A percentile compares a stretch with the other conserved stretches of the same genome.
These are phyloP conservation scores for Helleia helle DNA, from an alignment of 2,888 invertebrate genomes.

Conservation along the genomic window DNA sequence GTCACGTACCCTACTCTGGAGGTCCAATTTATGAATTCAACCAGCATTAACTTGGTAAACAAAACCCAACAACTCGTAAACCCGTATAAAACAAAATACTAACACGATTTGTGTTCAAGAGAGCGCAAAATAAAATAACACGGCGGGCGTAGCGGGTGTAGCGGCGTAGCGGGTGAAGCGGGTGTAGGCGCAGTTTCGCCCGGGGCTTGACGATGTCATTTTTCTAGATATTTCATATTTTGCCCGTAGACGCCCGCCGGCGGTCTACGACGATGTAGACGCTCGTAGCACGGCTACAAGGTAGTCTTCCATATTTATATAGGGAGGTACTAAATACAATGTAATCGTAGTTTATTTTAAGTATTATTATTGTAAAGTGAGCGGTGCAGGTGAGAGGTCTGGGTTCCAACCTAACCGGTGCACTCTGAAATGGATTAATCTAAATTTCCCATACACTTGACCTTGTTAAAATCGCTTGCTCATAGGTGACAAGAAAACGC, in stretches of 20 bases:
- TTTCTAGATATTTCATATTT: constrained; percentile 65
- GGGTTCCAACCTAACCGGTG: too few species aligned
- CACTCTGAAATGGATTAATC: too few species aligned
- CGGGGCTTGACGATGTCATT: constrained; percentile 54
- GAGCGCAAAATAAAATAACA: constrained; percentile 69
- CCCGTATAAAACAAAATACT: constrained; percentile 38
- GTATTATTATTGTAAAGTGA: too few species aligned
- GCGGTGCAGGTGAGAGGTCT: too few species aligned
- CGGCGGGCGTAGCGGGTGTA: constrained; percentile 44
- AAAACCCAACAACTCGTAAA: constrained; percentile 42
- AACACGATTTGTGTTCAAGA: constrained; percentile 56
- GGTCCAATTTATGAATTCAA: constrained; percentile 23
- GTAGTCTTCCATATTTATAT: constrained; percentile 26
- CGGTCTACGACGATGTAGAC: constrained; percentile 51
- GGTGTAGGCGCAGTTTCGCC: constrained; percentile 57
- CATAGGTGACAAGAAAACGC: too few species aligned
- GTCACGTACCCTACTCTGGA: constrained; percentile 19
- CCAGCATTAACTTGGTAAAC: constrained; percentile 24
- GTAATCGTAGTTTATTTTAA: too few species aligned
- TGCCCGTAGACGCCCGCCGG: constrained; percentile 50
- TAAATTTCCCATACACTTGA: too few species aligned
- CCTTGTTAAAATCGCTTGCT: too few species aligned
- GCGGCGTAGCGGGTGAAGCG: too few species aligned
- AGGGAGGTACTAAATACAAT: constrained; percentile 13
- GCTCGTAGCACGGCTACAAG: constrained; percentile 42